Conservation (phyloP, 2,888 invertebrate genomes). For the Polylopha cassiicola region DNA sequence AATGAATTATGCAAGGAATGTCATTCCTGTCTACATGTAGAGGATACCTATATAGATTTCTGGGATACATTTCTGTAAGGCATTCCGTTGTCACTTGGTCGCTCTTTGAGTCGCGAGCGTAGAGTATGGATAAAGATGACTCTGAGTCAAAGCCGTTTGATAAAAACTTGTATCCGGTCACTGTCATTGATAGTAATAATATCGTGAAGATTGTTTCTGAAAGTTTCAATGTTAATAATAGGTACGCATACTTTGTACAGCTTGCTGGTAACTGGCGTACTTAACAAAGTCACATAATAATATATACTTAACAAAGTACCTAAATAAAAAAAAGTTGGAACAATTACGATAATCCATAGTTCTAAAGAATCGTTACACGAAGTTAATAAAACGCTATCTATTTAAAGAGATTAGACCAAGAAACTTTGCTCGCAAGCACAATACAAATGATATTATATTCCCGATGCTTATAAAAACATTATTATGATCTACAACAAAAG, state of each 20-base stretch:
- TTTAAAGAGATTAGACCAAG: constrained; percentile 9
- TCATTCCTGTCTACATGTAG: constrained; percentile 61
- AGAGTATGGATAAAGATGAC: constrained; percentile 58
- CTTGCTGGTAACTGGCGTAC: neutral
- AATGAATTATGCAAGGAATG: constrained; percentile 67
- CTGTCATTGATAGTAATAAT: constrained; percentile 40
- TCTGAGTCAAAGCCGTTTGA: constrained; percentile 59
- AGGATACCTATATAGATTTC: constrained; percentile 63
- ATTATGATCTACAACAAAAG: constrained; percentile 22
- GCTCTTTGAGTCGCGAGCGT: constrained; percentile 61
- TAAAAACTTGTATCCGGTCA: constrained; percentile 48
- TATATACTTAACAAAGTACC: constrained; percentile 1
- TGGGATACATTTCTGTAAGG: constrained; percentile 64
- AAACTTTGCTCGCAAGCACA: constrained; percentile 16
- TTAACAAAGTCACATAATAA: neutral
- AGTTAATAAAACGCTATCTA: too few relatives aligned
- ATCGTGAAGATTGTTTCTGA: constrained; percentile 51
- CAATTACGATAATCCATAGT: too few relatives aligned
- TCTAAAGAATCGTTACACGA: too few relatives aligned
- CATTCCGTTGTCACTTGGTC: constrained; percentile 60
- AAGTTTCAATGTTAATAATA: constrained; percentile 38
- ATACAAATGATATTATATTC: constrained; percentile 38
- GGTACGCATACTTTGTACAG: too few relatives aligned
- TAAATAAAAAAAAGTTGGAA: neutral
- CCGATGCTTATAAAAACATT: constrained; percentile 23